Base-by-base conservation (phyloP, 2,888 invertebrate genomes). In the Idaea biselata region DNA sequence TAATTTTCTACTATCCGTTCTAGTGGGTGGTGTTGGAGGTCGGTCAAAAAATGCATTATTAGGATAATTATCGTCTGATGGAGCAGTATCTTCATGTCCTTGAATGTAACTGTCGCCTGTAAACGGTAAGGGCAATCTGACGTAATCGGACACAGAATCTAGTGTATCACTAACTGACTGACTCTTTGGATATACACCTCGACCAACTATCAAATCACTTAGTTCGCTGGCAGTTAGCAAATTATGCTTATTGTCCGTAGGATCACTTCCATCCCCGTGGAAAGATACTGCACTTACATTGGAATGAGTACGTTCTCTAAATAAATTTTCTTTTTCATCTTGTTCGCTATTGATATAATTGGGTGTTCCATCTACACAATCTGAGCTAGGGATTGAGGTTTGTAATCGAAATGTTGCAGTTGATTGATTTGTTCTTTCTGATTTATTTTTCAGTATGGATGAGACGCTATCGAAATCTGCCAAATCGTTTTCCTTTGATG, bases 121-220 rank as follows among this genome's bases (percentile, higher is more conserved):
- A 80, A 94, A 91, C 0, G 94, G 93, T 60, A 94, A 75, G 1
- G 95, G 95, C 78, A 97, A 89, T 66, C 97, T 96, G 1, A 97
- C 97, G 81, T 98, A 98, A 83, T 98, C 97, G 32, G 97, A 97
- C 76, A 97, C 97, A 0, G 97, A 97, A 82, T 97, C 97, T 76
- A 97, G 93, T 0, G 97, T 97, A 72, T 95, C 95, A 75, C 97
- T 97, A 55, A 97, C 96, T 0, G 97, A 96, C 78, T 96, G 96
- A 68, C 83, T 87, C 77, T 91, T 91, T 54, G 93, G 97, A 87
- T 97, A 97, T 17, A 95, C 94, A 18, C 95, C 95, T 63, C 96
- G 92, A 0, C 97, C 97, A 0, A 97, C 97, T 63, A 97, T 97
- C 65, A 97, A 85, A 76, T 97, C 97, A 18, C 96, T 96, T 32